Conservation (phyloP, 2,113 vertebrate species). For the Caloenas nicobarica region DNA sequence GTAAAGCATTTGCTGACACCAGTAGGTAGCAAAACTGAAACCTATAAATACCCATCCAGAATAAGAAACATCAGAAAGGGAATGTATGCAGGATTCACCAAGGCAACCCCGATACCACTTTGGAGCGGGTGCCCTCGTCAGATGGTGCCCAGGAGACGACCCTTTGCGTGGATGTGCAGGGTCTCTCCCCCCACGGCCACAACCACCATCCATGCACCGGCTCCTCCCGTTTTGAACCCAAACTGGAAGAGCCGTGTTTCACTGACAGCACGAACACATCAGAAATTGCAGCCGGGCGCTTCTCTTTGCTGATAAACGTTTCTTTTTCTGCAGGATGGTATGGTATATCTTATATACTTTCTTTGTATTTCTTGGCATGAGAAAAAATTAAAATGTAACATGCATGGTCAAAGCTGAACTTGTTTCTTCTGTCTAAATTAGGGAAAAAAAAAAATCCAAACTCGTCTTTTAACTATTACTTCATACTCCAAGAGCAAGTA, state of each 20-base stretch:
- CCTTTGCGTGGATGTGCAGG: neutral
- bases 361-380: slow-evolving; percentile 90
- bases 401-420: slow-evolving; percentile 72
- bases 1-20: slow-evolving; percentile 30
- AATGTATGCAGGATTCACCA: neutral
- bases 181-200: neutral
- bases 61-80: slow-evolving; percentile 15
- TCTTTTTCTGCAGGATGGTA: slow-evolving; percentile 50
- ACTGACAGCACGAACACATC: neutral
- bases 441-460: neutral
- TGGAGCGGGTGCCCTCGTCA: neutral
- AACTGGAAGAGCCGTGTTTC: neutral
- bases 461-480: neutral
- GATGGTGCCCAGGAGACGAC: neutral
- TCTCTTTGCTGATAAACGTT: neutral
- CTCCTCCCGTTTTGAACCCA: neutral
- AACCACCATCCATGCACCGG: neutral
- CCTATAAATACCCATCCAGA: neutral
- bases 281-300: neutral
- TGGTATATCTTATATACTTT: slow-evolving; percentile 70
- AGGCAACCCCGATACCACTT: neutral
- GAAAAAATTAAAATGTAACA: slow-evolving; percentile 90
- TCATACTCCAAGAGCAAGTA: neutral
- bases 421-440: slow-evolving; percentile 49
- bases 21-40: slow-evolving; percentile 26